A percentile compares a stretch with the other conserved stretches of the same genome.
Evolutionary conservation across 2,113 vertebrate species (phyloP).

Genomic region (Toxotes jaculatrix): DNA sequence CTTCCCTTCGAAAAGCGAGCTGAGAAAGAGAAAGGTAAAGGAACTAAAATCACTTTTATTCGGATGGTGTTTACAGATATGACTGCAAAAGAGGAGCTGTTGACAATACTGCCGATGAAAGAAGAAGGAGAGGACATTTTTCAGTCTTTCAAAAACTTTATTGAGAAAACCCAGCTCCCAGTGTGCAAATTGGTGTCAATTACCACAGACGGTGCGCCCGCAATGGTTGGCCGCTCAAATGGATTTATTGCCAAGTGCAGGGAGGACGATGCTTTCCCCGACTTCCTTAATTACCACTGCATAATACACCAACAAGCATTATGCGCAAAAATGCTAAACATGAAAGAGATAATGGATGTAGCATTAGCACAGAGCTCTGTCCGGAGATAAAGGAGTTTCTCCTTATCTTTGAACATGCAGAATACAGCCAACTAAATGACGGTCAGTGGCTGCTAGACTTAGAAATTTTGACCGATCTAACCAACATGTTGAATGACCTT

Average conservation of each 20-base stretch:
- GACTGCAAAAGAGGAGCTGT: too few species aligned
- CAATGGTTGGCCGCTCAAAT: slow-evolving; percentile 9
- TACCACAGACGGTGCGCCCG: not conserved
- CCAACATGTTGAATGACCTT: slow-evolving; percentile 60
- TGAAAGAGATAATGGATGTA: slow-evolving; percentile 41
- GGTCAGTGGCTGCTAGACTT: slow-evolving; percentile 41
- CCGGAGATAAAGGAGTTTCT: slow-evolving; percentile 45
- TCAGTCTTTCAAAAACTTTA: slow-evolving; percentile 40
- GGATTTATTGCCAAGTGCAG: slow-evolving; percentile 43
- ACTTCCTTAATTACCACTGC: slow-evolving; percentile 24
- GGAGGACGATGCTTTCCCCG: not conserved
- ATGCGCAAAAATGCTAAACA: slow-evolving; percentile 40
- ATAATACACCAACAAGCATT: slow-evolving; percentile 34
- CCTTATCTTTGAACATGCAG: slow-evolving; percentile 28
- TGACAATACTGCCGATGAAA: too few species aligned
- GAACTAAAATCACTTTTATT: slow-evolving; percentile 7
- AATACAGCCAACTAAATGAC: slow-evolving; percentile 36
- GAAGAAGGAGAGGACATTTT: slow-evolving; percentile 24
- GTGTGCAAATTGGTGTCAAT: slow-evolving; percentile 18
- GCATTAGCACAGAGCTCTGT: slow-evolving; percentile 43
- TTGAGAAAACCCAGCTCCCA: slow-evolving; percentile 32
- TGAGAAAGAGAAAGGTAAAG: slow-evolving; percentile 41
- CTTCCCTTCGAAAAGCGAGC: slow-evolving; percentile 10
- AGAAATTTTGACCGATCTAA: slow-evolving; percentile 60
- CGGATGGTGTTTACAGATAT: too few species aligned